These are phyloP conservation scores for Amphibalanus amphitrite DNA, from an alignment of 1,140 invertebrate genomes.

Conservation along the genomic window DNA sequence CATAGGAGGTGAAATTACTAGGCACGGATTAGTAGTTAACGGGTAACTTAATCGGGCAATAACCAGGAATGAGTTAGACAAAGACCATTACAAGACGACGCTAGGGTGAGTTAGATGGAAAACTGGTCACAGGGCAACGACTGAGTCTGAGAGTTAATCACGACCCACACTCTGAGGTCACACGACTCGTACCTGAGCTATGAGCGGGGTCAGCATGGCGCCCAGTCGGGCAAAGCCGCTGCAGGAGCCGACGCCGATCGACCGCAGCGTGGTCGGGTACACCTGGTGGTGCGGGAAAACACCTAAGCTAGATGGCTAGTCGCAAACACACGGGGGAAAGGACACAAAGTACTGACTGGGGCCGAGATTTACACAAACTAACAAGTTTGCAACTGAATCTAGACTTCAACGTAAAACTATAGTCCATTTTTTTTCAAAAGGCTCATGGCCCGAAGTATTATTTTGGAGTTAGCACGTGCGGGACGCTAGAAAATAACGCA, in stretches of 20 bases:
- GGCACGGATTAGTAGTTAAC: no score
- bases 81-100: no score
- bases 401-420: neutral
- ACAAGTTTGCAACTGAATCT: neutral
- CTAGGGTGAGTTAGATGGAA: no score
- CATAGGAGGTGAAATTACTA: no score
- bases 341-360: neutral
- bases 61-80: no score
- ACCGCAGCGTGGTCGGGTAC: constrained; percentile 73
- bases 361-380: neutral
- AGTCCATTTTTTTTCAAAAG: neutral
- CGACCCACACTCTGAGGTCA: no score
- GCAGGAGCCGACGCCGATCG: constrained; percentile 72
- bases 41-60: no score
- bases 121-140: no score
- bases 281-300: constrained; percentile 28
- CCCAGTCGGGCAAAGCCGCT: constrained; percentile 78
- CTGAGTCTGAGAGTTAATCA: no score
- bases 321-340: neutral
- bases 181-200: constrained; percentile 76
- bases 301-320: neutral
- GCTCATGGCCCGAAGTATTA: no score
- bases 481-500: no score
- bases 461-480: no score
- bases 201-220: constrained; percentile 80